A percentile compares a stretch with the other conserved stretches of the same genome.
Evolutionary conservation across 2,113 vertebrate species (phyloP).

Genomic region (Catagonus wagneri): DNA sequence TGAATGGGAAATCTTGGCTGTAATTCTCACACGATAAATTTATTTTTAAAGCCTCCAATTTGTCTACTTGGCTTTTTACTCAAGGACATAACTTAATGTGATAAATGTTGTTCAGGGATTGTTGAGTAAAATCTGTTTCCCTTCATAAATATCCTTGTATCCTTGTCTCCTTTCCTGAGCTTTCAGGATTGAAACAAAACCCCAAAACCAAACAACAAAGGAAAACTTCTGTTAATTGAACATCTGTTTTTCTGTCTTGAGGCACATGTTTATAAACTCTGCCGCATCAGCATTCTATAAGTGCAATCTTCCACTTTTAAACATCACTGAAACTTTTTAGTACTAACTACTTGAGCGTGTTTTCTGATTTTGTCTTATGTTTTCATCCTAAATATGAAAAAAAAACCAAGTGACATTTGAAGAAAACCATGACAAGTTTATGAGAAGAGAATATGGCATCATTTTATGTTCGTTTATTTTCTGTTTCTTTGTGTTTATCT

Average conservation of each 20-base stretch:
- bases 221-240: conserved; percentile 70
- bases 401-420: conserved; percentile 46
- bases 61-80: conserved; percentile 48
- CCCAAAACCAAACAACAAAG: conserved; percentile 1
- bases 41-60: not conserved
- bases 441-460: conserved; percentile 29
- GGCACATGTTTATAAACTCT: conserved; percentile 45
- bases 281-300: not conserved
- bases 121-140: not conserved
- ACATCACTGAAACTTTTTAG: not conserved
- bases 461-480: conserved; percentile 66
- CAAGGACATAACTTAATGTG: conserved; percentile 59
- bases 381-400: conserved; percentile 64
- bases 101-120: not conserved
- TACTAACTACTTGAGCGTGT: conserved; percentile 39
- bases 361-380: conserved; percentile 71
- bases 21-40: not conserved
- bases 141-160: conserved; percentile 59
- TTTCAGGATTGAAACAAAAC: conserved; percentile 52
- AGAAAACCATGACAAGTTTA: conserved; percentile 54
- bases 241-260: conserved; percentile 69
- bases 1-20: not conserved
- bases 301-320: not conserved
- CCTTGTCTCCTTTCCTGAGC: conserved; percentile 55
- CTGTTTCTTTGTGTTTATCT: conserved; percentile 76